Evolutionary conservation across 2,888 invertebrate genomes (phyloP).

Genomic region (Leptinotarsa tumamoca): DNA sequence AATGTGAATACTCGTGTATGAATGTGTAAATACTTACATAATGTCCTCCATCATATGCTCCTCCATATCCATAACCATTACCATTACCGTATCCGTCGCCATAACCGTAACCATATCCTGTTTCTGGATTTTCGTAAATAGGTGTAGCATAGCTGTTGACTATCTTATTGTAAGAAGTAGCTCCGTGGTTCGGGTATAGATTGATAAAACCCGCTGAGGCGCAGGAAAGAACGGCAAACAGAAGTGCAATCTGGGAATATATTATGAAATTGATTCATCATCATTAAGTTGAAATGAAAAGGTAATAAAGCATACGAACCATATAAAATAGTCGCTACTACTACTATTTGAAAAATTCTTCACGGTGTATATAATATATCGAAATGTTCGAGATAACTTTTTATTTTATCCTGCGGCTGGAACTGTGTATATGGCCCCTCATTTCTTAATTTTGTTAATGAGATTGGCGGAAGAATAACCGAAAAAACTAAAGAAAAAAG

Average conservation of each 20-base stretch:
- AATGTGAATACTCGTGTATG: too few relatives aligned
- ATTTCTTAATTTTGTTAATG: too few relatives aligned
- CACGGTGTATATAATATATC: too few relatives aligned
- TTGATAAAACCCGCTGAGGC: constrained; percentile 16
- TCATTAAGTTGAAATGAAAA: not conserved
- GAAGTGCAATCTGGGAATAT: constrained; percentile 11
- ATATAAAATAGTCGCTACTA: too few relatives aligned
- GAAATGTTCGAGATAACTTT: too few relatives aligned
- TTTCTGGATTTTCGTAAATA: constrained; percentile 26
- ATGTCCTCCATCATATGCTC: constrained; percentile 26
- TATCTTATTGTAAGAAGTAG: constrained; percentile 22
- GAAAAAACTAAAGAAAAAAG: too few relatives aligned
- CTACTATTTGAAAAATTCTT: too few relatives aligned
- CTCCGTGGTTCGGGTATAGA: constrained; percentile 21
- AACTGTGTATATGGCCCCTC: too few relatives aligned
- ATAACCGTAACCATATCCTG: constrained; percentile 20
- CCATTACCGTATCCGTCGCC: constrained; percentile 24
- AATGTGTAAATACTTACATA: constrained; percentile 25
- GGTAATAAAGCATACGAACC: too few relatives aligned
- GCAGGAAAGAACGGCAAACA: constrained; percentile 20
- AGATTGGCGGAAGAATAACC: too few relatives aligned
- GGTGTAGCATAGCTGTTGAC: constrained; percentile 25
- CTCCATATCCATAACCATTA: constrained; percentile 17
- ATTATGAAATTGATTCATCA: not conserved
- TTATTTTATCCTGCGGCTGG: too few relatives aligned